Percentiles rank a stretch among this genome's conserved stretches.
phyloP scores from a whole-genome alignment of 1,140 invertebrate species.

The Parapsyche elsis region DNA sequence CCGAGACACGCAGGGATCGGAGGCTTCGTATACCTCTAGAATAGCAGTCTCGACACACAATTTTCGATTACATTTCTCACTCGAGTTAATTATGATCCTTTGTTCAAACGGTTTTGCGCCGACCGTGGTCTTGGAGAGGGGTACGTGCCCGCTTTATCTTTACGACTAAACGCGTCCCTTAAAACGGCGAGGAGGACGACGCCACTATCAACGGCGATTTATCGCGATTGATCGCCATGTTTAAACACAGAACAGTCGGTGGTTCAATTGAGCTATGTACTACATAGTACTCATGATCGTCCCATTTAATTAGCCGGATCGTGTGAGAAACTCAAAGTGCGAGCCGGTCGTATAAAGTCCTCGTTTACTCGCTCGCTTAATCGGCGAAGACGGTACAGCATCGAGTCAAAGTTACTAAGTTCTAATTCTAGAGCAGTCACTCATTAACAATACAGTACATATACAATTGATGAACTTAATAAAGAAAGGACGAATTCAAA shows the following conservation, averaged over 20 bases:
- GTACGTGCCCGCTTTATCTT: neutral
- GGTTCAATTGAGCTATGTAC: no score
- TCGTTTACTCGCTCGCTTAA: no score
- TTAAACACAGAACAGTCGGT: neutral
- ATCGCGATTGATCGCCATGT: conserved; percentile 11
- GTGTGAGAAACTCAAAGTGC: no score
- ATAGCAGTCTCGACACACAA: neutral
- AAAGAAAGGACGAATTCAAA: no score
- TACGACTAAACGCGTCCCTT: neutral
- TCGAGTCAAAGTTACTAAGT: no score
- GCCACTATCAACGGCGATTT: neutral
- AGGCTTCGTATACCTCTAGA: neutral
- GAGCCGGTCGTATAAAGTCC: no score
- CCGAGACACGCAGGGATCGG: neutral
- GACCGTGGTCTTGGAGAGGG: neutral
- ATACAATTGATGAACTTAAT: no score
- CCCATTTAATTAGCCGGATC: no score
- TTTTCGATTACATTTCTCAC: conserved; percentile 44
- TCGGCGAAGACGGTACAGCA: no score
- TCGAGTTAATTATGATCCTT: conserved; percentile 46
- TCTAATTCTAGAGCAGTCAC: no score
- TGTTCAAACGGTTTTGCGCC: conserved; percentile 24
- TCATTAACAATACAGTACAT: no score
- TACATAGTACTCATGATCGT: no score
- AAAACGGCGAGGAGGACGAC: neutral